Evolutionary conservation across 53 echinoderm and acorn worm species (phyloP), one percentile per base, ranked within the genome.

Genomic region (Patiria pectinifera): DNA sequence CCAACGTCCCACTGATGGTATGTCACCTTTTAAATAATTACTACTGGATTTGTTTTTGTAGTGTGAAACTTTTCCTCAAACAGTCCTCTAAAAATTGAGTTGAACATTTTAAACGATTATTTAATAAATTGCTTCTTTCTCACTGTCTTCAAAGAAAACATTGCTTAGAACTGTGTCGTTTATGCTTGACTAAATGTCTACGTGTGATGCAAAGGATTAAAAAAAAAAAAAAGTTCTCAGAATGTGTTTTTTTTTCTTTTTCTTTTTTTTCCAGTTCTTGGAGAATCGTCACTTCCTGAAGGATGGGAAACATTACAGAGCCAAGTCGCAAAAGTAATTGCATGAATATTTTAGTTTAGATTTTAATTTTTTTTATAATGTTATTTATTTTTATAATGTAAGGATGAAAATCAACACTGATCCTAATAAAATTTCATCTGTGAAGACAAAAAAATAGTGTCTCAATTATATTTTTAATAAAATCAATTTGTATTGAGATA

Each of bases 1-100:
- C 15, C 78, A 80, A 48, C 89, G 92, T 11, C 92, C 98, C 18
- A 94, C 96, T 46, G 96, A 98, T 91, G 91, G 98, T 98, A 74
- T 74, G 74, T 21, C 24, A 46, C 49, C 44, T 91, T 25, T 3
- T 44, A 45, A 47, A 79, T 14, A 3, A 9, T 79, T 76, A 53
- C 8, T 6, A 53, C 53, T 53, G 8, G 53, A 53, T 53, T 1
- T 53, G 53, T 53, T 6, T 53, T 53, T 53, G 8, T 6, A 53
- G 5, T 53, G 6, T 53, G 53, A 5, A 53, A 53, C 53, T 53
- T 53, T 53, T 53, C 53, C 53, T 53, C 53, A 53, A 35, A 53
- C 53, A 53, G 5, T 5, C 53, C 53, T 53, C 53, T 6, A 53
- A 2, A 53, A 21, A 69, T 18, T 69, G 69, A 21, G 16, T 15